Base-by-base conservation (phyloP, 2,113 vertebrate species). In the Gnathonemus longibarbis region DNA sequence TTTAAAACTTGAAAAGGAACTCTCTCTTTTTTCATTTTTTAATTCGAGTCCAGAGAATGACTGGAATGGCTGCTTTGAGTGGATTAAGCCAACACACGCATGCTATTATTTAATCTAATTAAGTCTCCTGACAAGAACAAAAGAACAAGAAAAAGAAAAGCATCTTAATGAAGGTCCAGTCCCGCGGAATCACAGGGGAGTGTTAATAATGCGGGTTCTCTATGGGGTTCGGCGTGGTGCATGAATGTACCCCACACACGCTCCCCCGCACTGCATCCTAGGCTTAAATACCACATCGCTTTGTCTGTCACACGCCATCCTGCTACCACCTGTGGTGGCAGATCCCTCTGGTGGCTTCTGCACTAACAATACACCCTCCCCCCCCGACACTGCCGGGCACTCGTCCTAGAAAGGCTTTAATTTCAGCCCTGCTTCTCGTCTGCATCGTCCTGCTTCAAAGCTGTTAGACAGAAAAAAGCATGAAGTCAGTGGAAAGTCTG, bases 81-180 rank as follows among this genome's bases (percentile, higher is more conserved):
- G 95, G 96, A 95, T 96, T 96, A 96, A 94, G 94, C 95, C 95
- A 93, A 94, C 93, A 95, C 93, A 95, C 95, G 95, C 93, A 93
- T 93, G 91, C 95, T 94, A 95, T 96, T 96, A 96, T 95, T 96
- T 93, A 92, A 94, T 92, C 93, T 96, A 95, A 96, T 96, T 96
- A 95, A 95, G 94, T 92, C 93, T 94, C 94, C 93, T 94, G 94
- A 94, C 94, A 62, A 94, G 93, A 93, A 84, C 83, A 95, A 95
- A 94, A 96, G 96, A 96, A 94, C 85, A 91, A 24, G 94, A 92
- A 48, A 45, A 48, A 48, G 66, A 52, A 50, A 94, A 95, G 94
- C 93, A 66, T 94, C 92, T 94, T 91, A 31, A 92, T 92, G 91
- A 83, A 92, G 93, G 94, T 93, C 92, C 93, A 92, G 92, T 93